Evolutionary conservation across 2,113 vertebrate genomes (phyloP), one percentile per base, ranked within the genome.

Genomic region (Sceloporus tristichus): DNA sequence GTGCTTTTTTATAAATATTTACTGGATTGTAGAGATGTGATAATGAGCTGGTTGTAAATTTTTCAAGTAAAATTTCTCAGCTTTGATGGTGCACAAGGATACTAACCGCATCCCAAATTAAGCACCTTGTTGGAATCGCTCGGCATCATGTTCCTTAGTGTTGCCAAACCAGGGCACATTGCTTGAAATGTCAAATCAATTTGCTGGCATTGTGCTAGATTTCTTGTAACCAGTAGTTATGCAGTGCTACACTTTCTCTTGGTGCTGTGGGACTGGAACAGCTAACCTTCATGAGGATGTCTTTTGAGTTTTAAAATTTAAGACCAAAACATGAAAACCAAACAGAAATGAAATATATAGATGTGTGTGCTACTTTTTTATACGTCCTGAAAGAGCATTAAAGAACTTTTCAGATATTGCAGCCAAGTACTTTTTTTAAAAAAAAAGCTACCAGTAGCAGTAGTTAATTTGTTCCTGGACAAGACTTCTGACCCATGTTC

Each of bases 181-280:
- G 0, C 90, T 90, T 92, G 75, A 90, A 90, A 90, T 85, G 90
- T 90, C 93, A 92, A 78, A 90, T 87, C 84, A 21, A 76, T 91
- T 92, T 89, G 29, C 54, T 59, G 71, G n/a, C 1, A 0, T 89
- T 91, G 76, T 56, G 27, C 71, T 34, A 65, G 66, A 59, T 59
- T 21, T 54, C 56, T 66, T 42, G 65, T 42, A 86, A 53, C 8
- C 0, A 1, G 48, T 84, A 25, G 87, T 71, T 82, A 40, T 0
- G 48, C 89, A 0, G 0, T n/a, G 62, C 0, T 0, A 71, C 0
- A 0, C 1, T 40, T 29, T n/a, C 53, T 85, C 81, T 88, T 87
- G 82, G 16, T 75, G 62, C 77, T 62, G 6, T 3, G 38, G 70
- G 48, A 34, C 48, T 1, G 68, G 48, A 54, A 59, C 78, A 68